Evolutionary conservation across 2,888 invertebrate genomes (phyloP), one percentile per base, ranked within the genome.

Genomic region (Parascotia fuliginaria): DNA sequence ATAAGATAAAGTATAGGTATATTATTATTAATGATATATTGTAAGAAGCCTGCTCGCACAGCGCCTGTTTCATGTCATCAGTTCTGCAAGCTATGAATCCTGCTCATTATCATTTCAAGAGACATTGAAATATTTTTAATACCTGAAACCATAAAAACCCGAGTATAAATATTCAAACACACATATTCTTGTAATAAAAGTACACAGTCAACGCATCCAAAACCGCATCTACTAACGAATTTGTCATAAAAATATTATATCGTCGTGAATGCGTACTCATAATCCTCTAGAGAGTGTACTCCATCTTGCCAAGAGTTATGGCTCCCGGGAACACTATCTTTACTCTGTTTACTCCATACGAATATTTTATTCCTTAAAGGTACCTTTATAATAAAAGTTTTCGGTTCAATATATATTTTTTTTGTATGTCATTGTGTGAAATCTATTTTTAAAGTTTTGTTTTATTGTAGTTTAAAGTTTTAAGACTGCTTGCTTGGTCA

Each of bases 351-450:
- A 56, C 56, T 54, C 42, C 46, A 27, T 40, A 31, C 53, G 63
- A 66, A 66, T 65, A 66, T 62, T 57, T 66, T 63, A 65, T 66
- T 51, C 32, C 51, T 22, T 6, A 45, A n/a, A 45, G 41, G 24
- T 38, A 55, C 66, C 45, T 56, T 51, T 62, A 62, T 47, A 66
- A 47, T 46, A 48, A 60, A 66, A 66, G 43, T 65, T 66, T 56
- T 37, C 38, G 39, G 42, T 14, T 49, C 38, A 48, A 42, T 47
- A 43, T 13, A 53, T 58, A 37, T 54, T 59, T 45, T 42, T 34
- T 22, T 32, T 12, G 19, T 13, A 39, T 14, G 28, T 22, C 50
- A 29, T 49, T 40, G 12, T 39, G 27, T 22, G 24, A 39, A 42
- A 43, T 39, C 24, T 15, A 42, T 39, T 49, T 31, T 39, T 19